Percentiles rank a stretch among this genome's conserved stretches.
Conservation (phyloP, 2,797 vertebrate genomes). For the Salarias fasciatus region DNA sequence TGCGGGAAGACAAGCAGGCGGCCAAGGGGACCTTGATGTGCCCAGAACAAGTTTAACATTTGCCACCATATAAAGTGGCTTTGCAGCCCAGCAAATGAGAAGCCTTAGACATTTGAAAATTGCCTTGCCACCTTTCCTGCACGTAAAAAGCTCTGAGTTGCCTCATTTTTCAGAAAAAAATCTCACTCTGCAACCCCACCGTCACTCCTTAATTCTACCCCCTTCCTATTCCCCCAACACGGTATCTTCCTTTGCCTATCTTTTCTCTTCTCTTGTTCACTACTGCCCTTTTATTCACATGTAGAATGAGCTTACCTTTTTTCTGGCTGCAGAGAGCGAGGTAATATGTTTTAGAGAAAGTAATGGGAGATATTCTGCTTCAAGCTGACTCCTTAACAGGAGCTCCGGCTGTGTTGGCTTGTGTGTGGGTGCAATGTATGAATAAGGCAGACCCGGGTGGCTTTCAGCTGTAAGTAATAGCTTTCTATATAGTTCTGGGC, state of each 20-base stretch:
- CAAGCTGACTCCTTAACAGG: slow-evolving; percentile 27
- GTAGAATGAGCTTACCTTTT: slow-evolving; percentile 36
- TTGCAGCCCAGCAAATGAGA: slow-evolving; percentile 70
- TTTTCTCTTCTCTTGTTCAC: slow-evolving; percentile 4
- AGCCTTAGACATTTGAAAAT: slow-evolving; percentile 75
- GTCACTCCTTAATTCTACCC: slow-evolving; percentile 2
- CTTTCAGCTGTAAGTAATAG: slow-evolving; percentile 76
- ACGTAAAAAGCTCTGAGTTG: slow-evolving; percentile 74
- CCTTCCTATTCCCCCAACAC: slow-evolving; percentile 2
- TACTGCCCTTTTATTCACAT: slow-evolving; percentile 31
- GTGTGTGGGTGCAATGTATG: slow-evolving; percentile 26
- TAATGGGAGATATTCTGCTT: slow-evolving; percentile 36
- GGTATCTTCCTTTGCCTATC: slow-evolving; percentile 3
- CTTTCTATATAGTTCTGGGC: slow-evolving; percentile 67
- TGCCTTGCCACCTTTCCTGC: slow-evolving; percentile 61
- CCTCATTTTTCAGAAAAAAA: slow-evolving; percentile 74
- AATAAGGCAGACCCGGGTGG: slow-evolving; percentile 53
- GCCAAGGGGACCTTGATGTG: slow-evolving; percentile 75
- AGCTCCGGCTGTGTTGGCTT: slow-evolving; percentile 22
- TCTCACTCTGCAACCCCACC: slow-evolving; percentile 20
- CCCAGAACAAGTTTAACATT: slow-evolving; percentile 76
- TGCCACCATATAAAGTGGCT: slow-evolving; percentile 70
- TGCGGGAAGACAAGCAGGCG: slow-evolving; percentile 37
- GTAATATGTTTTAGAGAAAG: slow-evolving; percentile 52
- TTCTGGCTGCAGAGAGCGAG: slow-evolving; percentile 25